Evolutionary conservation across 2,797 vertebrate species (phyloP), one percentile per base, ranked within the genome.

Genomic region (Leucoraja ocellata): DNA sequence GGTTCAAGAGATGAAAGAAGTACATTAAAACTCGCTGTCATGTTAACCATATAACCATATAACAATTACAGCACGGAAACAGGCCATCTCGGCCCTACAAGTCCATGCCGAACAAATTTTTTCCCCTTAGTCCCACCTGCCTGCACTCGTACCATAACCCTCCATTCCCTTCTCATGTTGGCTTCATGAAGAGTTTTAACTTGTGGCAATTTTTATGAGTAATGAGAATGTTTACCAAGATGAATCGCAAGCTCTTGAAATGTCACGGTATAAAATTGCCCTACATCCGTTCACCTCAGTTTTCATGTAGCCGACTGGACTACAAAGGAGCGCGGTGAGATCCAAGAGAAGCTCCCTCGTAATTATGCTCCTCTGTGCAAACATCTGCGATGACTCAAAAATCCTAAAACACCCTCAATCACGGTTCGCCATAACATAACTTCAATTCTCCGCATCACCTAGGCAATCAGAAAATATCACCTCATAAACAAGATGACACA

Each of bases 391-490:
- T 74, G 68, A 91, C 65, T 91, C 90, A 91, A 91, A 73, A 91
- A 65, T 91, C 36, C 88, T 91, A 39, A 91, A 94, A 93, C 94
- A 90, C 32, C 78, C 83, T 93, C 0, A 4, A 84, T 95, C 95
- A 93, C 5, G 93, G 81, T 93, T 94, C 25, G 6, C 71, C 36
- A 54, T 94, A 13, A 93, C 93, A 73, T 58, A 94, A 94, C 90
- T n/a, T 94, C 58, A 46, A 91, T 93, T 46, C 91, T 95, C 94
- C 73, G 58, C 32, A 93, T 95, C 94, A 94, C 28, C 10, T 94
- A 94, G 93, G 90, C 74, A 81, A 94, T 93, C 93, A 93, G 93
- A 93, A 95, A 95, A 94, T 0, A 1, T 73, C 94, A 28, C 93
- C 71, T 91, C 93, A 94, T 91, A 93, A 76, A 91, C 63, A 77